Evolutionary conservation across 2,888 invertebrate genomes (phyloP), one percentile per base, ranked within the genome.

Genomic region (Tetragonisca angustula): DNA sequence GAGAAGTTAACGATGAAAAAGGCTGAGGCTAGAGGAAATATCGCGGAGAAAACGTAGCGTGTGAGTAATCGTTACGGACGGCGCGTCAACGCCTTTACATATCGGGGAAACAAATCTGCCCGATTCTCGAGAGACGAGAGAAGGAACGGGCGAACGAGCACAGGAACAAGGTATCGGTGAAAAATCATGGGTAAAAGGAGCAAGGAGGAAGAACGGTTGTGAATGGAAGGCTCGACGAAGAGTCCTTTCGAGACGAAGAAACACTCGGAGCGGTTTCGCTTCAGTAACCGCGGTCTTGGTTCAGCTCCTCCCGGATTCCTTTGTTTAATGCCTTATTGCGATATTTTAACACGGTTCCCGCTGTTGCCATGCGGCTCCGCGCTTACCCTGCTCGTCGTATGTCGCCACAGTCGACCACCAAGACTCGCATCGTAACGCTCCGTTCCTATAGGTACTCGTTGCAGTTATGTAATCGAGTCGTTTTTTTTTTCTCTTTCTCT

Each of bases 321-420:
- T 94, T 92, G 93, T 93, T 94, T 93, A 93, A 92, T 92, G 92
- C 91, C 92, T 92, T 92, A 92, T 92, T 92, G 91, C 92, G 91
- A 92, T 93, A 93, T 93, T 92, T 92, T 93, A 91, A 91, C 90
- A 89, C 87, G 87, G 87, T 86, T 84, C 89, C 89, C 90, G 86
- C 88, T 89, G 91, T 91, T 91, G 91, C 91, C 89, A 91, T 87
- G 90, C 90, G 88, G 85, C 81, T 70, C 70, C 75, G 70, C 87
- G 76, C 81, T 85, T 81, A 77, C 75, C 75, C 79, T 75, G 79
- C 76, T 78, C 80, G 84, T 86, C 87, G 78, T 79, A 87, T 81
- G 83, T 85, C 82, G 86, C 85, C 81, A 77, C 85, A 80, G 80
- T 80, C 83, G 75, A 17, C 65, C 67, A 61, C 65, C 67, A 61